Evolutionary conservation across 2,888 invertebrate species (phyloP).

Genomic region (Drosophila gaucha): DNA sequence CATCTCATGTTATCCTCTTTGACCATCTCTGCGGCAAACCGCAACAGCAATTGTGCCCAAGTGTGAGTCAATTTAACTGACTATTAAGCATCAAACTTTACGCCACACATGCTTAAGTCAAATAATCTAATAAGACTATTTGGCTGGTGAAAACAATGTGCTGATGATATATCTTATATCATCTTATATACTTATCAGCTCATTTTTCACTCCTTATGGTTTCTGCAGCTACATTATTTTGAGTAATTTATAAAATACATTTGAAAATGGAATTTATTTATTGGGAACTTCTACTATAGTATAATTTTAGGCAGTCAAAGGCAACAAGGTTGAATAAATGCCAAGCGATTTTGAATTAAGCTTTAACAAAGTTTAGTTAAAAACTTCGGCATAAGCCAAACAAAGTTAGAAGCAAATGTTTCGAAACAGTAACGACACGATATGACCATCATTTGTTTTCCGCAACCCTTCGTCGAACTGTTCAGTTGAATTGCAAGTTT

Average conservation of each 20-base stretch:
- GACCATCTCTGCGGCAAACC: constrained; percentile 38
- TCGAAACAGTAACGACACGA: constrained; percentile 3
- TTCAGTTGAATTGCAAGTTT: constrained; percentile 30
- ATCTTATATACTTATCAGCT: too few species aligned
- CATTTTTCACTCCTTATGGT: background rate
- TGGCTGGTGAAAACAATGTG: background rate
- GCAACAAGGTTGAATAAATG: too few species aligned
- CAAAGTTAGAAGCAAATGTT: constrained; percentile 19
- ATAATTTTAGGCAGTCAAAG: too few species aligned
- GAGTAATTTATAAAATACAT: too few species aligned
- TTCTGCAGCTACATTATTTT: too few species aligned
- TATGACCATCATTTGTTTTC: background rate
- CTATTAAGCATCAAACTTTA: constrained; percentile 15
- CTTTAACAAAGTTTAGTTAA: constrained; percentile 2
- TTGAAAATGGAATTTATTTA: too few species aligned
- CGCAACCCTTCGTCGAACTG: constrained; percentile 26
- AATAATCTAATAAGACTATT: background rate
- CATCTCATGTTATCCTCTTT: constrained; percentile 17
- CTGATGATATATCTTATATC: too few species aligned
- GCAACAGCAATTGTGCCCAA: constrained; percentile 20
- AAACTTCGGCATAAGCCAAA: constrained; percentile 1
- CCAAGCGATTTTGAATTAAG: background rate
- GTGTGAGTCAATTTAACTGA: constrained; percentile 21
- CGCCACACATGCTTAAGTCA: background rate
- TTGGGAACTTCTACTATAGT: too few species aligned